Evolutionary conservation across 2,797 vertebrate species (phyloP), one percentile per base, ranked within the genome.

Genomic region (Gymnocypris eckloni): DNA sequence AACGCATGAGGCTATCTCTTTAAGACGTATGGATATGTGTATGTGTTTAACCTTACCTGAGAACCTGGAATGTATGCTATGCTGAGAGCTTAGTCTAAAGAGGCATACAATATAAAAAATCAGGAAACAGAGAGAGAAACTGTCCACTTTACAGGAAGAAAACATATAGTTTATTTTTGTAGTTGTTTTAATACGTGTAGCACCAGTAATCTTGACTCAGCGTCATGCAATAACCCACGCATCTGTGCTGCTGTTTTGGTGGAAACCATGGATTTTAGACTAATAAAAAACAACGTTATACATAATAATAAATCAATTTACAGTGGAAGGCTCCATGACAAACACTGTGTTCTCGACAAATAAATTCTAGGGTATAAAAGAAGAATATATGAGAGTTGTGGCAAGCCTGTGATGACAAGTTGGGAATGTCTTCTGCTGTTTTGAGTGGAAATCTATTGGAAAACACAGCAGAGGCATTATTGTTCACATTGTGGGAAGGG

Each of bases 371-470:
- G 15, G 3, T 22, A 37, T 28, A 25, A 54, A 61, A 83, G 18
- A 37, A 84, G 16, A 15, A 52, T 70, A 56, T 71, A 16, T 25
- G 13, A 81, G 45, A n/a, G 76, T 22, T 48, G 76, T 79, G 76
- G 76, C 2, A 12, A 71, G 66, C 20, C 76, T 71, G 64, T 61
- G 66, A 79, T 71, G 83, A 85, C 83, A 84, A 59, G 41, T 45
- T 76, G 75, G 61, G 37, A 67, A 79, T 67, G 86, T 86, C 83
- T 84, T 88, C 86, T 71, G 70, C 64, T 84, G 61, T 86, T 87
- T 75, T 48, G 59, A 82, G 45, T 80, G 33, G 64, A 84, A 79
- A 76, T 48, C 77, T 45, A 79, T 75, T 79, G 78, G 64, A 71
- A 90, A 88, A 77, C 3, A 70, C 48, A 4, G 18, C 79, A 43